These are phyloP conservation scores for Mus musculus DNA, from an alignment of 2,113 vertebrate species.

Conservation along the genomic window DNA sequence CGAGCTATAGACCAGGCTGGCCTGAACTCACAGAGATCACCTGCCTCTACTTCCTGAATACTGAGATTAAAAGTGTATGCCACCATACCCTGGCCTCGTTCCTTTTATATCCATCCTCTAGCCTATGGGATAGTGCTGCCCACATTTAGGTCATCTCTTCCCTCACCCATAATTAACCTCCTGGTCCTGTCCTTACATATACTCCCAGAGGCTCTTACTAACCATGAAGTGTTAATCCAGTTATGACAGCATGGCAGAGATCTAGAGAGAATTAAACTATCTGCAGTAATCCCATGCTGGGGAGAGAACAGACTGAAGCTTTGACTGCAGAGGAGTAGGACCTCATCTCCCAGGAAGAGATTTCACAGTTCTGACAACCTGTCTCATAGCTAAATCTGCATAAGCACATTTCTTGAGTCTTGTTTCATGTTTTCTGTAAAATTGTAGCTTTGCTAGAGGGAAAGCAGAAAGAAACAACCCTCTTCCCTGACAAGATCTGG, in stretches of 20 bases:
- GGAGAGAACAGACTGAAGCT: background rate
- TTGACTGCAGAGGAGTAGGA: background rate
- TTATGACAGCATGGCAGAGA: background rate
- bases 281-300: background rate
- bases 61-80: background rate
- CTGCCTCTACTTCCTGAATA: background rate
- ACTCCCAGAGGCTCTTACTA: background rate
- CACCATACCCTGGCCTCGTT: background rate
- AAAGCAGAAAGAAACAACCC: background rate
- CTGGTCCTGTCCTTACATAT: background rate
- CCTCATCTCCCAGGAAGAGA: background rate
- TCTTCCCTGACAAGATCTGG: background rate
- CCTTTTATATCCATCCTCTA: background rate
- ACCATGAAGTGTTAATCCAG: background rate
- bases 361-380: background rate
- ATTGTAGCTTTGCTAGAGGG: background rate
- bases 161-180: background rate
- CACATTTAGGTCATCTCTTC: background rate
- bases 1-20: background rate
- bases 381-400: background rate
- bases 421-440: background rate
- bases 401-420: background rate
- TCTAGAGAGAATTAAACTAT: background rate
- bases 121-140: background rate
- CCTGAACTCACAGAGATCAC: background rate